Evolutionary conservation across 2,797 vertebrate species (phyloP).

Genomic region (Phaenicophaeus curvirostris): DNA sequence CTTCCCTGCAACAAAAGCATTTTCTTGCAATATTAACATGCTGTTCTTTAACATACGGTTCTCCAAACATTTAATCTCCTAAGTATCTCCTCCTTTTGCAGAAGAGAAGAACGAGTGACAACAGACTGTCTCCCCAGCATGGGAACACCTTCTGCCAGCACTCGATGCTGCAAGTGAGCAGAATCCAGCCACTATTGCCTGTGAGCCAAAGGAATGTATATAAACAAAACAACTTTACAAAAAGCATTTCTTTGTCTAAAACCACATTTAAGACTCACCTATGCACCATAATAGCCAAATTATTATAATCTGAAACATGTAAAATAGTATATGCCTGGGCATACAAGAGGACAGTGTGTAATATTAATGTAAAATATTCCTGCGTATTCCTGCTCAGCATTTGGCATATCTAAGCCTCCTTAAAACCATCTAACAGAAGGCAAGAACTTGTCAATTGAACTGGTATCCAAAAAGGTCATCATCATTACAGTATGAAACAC

Average conservation of each 20-base stretch:
- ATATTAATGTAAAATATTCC: not conserved
- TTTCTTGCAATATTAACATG: slow-evolving; percentile 36
- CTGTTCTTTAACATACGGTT: not conserved
- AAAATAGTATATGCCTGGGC: not conserved
- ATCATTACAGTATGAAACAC: slow-evolving; percentile 27
- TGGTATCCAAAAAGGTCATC: slow-evolving; percentile 11
- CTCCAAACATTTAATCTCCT: slow-evolving; percentile 39
- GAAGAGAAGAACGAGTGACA: not conserved
- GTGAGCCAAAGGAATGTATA: not conserved
- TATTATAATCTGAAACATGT: not conserved
- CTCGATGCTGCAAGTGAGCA: not conserved
- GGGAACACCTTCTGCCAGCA: slow-evolving; percentile 11
- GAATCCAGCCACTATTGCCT: not conserved
- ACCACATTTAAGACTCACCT: not conserved
- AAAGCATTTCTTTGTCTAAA: not conserved
- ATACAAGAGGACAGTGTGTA: not conserved
- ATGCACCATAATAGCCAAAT: not conserved
- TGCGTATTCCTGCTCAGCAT: not conserved
- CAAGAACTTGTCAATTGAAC: not conserved
- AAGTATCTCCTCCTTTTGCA: not conserved
- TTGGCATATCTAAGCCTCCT: slow-evolving; percentile 13
- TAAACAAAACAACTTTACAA: not conserved
- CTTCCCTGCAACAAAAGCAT: slow-evolving; percentile 52
- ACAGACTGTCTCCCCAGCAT: slow-evolving; percentile 64
- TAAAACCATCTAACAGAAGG: slow-evolving; percentile 3